Evolutionary conservation across 2,888 invertebrate genomes (phyloP).

Genomic region (Celastrina argiolus): DNA sequence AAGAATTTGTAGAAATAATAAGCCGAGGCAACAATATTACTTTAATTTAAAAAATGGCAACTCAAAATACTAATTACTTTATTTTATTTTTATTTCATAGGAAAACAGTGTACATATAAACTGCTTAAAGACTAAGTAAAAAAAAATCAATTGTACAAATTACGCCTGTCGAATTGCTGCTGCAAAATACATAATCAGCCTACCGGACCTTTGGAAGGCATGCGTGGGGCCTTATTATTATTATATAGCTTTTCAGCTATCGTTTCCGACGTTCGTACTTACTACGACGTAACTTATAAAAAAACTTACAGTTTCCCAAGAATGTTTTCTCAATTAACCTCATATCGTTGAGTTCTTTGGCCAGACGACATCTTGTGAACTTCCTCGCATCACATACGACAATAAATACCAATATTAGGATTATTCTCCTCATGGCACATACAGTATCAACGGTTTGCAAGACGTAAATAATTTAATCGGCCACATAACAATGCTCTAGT

Average conservation of each 20-base stretch:
- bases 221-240: too few species aligned
- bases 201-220: too few species aligned
- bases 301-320: constrained; percentile 53
- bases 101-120: too few species aligned
- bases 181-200: too few species aligned
- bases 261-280: not conserved
- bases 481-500: not conserved
- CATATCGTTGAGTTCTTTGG: constrained; percentile 41
- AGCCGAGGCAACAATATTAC: not conserved
- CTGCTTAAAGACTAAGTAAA: too few species aligned
- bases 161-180: too few species aligned
- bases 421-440: not conserved
- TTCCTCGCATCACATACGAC: constrained; percentile 36
- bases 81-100: too few species aligned
- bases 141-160: too few species aligned
- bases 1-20: not conserved
- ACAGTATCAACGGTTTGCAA: not conserved
- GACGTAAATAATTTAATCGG: not conserved
- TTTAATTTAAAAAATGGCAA: too few species aligned
- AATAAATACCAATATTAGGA: constrained; percentile 27
- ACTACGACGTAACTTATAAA: not conserved
- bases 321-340: constrained; percentile 45
- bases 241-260: too few species aligned
- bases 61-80: too few species aligned
- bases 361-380: constrained; percentile 50